A percentile compares a stretch with the other conserved stretches of the same genome.
Evolutionary conservation across 2,888 invertebrate species (phyloP).

Genomic region (Hypomecis punctinalis): DNA sequence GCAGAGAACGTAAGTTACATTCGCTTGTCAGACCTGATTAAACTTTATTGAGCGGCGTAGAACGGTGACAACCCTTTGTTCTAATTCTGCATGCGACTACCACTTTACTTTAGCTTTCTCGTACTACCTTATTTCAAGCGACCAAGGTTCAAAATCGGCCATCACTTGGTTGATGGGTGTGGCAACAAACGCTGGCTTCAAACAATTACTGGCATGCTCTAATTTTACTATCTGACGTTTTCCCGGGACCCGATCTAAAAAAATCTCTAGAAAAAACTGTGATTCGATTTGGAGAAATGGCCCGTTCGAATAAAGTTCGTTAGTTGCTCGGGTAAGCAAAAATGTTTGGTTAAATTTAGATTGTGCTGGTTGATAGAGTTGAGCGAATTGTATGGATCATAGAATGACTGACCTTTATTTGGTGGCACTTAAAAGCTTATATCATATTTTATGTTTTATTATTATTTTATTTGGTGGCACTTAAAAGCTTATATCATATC

Average conservation of each 20-base stretch:
- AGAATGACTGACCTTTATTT: background rate
- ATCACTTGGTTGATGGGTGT: slow-evolving; percentile 1
- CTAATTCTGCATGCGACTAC: slow-evolving; percentile 63
- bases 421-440: too few relatives aligned
- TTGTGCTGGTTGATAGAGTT: slow-evolving; percentile 24
- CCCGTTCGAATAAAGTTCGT: slow-evolving; percentile 51
- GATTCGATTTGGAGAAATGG: slow-evolving; percentile 62
- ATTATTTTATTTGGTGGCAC: too few relatives aligned
- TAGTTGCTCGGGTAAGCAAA: slow-evolving; percentile 46
- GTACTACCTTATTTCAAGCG: slow-evolving; percentile 30
- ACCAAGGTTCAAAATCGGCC: slow-evolving; percentile 38
- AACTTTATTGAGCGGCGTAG: slow-evolving; percentile 71
- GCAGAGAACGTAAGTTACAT: slow-evolving; percentile 52
- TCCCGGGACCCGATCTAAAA: slow-evolving; percentile 58
- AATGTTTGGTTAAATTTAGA: slow-evolving; percentile 35
- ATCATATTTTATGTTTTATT: background rate
- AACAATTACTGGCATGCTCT: slow-evolving; percentile 69
- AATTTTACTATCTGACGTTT: slow-evolving; percentile 68
- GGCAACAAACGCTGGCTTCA: slow-evolving; percentile 57
- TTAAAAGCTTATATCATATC: background rate
- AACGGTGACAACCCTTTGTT: slow-evolving; percentile 74
- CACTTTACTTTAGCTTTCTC: slow-evolving; percentile 42
- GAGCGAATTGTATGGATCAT: slow-evolving; percentile 2
- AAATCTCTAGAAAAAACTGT: slow-evolving; percentile 56
- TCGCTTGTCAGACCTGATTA: slow-evolving; percentile 67